These are phyloP conservation scores for Yasuhikotakia modesta DNA, from an alignment of 2,797 vertebrate genomes.

Conservation along the genomic window DNA sequence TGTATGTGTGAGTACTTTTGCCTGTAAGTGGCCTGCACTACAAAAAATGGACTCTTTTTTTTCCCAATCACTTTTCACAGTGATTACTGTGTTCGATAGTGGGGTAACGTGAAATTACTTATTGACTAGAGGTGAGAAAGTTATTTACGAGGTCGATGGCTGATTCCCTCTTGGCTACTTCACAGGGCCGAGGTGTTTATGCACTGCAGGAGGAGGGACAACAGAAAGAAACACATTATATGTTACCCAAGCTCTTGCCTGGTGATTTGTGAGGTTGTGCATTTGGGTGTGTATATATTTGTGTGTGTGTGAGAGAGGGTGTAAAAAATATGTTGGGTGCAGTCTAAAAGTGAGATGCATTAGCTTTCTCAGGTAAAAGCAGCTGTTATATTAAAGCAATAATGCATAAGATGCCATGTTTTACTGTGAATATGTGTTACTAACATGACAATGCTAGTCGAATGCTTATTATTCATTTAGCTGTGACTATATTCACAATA, in stretches of 20 bases:
- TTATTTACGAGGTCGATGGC: constrained; percentile 70
- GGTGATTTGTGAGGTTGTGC: constrained; percentile 5
- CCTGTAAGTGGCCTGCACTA: constrained; percentile 38
- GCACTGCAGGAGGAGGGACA: constrained; percentile 50
- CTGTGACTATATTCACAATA: background rate
- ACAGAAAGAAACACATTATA: constrained; percentile 57
- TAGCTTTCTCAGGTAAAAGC: background rate
- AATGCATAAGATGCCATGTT: background rate
- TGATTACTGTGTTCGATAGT: constrained; percentile 66
- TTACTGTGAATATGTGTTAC: background rate
- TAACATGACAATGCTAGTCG: background rate
- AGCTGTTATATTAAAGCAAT: background rate
- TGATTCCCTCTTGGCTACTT: constrained; percentile 64
- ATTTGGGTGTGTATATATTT: background rate
- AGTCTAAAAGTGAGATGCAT: background rate
- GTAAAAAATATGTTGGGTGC: background rate
- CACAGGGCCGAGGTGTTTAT: constrained; percentile 62
- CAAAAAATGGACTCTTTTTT: constrained; percentile 24
- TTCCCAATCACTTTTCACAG: constrained; percentile 56
- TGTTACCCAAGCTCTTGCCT: constrained; percentile 19
- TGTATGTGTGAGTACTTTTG: constrained; percentile 3
- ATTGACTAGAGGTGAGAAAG: constrained; percentile 67
- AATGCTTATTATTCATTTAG: background rate
- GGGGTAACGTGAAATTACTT: constrained; percentile 69
- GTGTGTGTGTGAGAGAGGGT: background rate